Percentiles rank a stretch among this genome's conserved stretches.
Evolutionary conservation across 2,888 invertebrate genomes (phyloP).

Genomic region (Athalia circularis): DNA sequence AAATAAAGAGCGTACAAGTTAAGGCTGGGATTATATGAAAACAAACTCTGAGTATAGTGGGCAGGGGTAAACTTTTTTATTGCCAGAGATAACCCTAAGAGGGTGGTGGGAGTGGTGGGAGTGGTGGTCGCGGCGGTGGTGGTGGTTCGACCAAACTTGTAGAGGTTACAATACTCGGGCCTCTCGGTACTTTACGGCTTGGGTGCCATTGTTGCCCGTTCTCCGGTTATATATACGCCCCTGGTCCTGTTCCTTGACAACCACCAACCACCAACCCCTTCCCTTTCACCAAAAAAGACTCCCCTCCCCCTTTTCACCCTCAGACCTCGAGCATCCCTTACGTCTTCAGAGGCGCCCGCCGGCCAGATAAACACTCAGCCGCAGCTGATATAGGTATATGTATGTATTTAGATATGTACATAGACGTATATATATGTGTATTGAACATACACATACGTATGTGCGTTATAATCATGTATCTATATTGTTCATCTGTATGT

Average conservation of each 20-base stretch:
- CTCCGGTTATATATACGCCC: background rate
- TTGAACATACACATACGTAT: no score
- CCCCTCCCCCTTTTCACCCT: background rate
- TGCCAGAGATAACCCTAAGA: constrained; percentile 30
- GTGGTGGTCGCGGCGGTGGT: no score
- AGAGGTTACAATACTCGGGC: constrained; percentile 12
- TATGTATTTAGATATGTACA: background rate
- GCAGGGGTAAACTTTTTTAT: constrained; percentile 25
- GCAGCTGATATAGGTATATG: constrained; percentile 19
- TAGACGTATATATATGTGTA: no score
- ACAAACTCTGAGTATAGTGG: background rate
- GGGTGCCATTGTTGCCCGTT: background rate
- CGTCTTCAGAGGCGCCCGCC: constrained; percentile 1
- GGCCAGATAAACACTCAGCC: constrained; percentile 29
- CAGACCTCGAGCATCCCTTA: background rate
- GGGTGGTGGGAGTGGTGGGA: background rate
- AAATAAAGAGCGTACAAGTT: background rate
- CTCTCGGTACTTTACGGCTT: constrained; percentile 11
- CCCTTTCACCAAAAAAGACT: background rate
- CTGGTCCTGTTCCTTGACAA: constrained; percentile 4
- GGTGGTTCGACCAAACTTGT: constrained; percentile 14
- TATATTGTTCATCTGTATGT: no score
- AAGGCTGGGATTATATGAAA: constrained; percentile 26
- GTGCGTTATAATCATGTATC: no score
- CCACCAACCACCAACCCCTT: background rate